Evolutionary conservation across 2,797 vertebrate genomes (phyloP).

Genomic region (Sarcoramphus papa): DNA sequence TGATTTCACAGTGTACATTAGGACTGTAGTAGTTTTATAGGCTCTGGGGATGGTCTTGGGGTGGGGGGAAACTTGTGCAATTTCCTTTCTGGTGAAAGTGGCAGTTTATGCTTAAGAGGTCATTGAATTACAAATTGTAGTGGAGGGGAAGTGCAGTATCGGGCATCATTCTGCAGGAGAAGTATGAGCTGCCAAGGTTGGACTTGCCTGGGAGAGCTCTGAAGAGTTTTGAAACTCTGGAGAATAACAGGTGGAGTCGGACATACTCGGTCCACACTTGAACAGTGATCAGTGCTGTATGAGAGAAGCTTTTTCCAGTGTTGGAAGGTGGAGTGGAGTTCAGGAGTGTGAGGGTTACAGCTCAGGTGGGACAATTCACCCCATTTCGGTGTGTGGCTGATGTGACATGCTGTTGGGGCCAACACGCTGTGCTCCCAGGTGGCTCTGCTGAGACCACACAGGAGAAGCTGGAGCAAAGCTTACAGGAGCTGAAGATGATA

Average conservation of each 20-base stretch:
- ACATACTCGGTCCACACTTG: background rate
- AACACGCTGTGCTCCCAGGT: background rate
- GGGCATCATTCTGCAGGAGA: background rate
- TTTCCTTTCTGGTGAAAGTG: background rate
- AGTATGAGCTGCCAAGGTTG: background rate
- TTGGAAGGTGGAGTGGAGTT: too few species aligned
- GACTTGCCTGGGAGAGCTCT: background rate
- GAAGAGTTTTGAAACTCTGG: background rate
- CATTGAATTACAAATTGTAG: background rate
- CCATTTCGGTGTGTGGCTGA: rapidly evolving
- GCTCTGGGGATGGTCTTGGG: background rate
- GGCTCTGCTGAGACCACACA: background rate
- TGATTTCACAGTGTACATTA: background rate
- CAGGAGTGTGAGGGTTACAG: background rate
- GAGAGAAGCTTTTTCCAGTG: background rate
- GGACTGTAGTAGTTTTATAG: background rate
- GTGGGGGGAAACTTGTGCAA: background rate
- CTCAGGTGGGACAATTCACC: background rate
- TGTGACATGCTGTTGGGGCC: background rate
- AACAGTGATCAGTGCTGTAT: background rate
- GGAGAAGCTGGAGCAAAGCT: background rate
- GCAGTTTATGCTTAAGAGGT: background rate
- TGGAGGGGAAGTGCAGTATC: background rate
- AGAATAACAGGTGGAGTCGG: background rate
- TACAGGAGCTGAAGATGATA: background rate